These are phyloP conservation scores for Coregonus clupeaformis DNA, from an alignment of 2,113 vertebrate species.

Conservation along the genomic window DNA sequence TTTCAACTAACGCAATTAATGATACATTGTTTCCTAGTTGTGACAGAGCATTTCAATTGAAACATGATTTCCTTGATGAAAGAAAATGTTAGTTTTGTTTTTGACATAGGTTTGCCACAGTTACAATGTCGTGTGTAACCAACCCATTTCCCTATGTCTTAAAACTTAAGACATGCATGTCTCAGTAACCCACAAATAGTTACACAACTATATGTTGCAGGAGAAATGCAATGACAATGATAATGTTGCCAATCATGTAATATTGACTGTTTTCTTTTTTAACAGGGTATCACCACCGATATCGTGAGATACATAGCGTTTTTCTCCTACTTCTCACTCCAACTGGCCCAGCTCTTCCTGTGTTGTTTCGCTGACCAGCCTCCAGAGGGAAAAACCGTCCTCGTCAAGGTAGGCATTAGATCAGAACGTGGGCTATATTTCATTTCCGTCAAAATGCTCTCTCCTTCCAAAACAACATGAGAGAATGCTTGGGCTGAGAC, in stretches of 20 bases:
- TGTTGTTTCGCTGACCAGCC: constrained; percentile 81
- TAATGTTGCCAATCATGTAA: neutral
- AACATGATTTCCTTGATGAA: constrained; percentile 9
- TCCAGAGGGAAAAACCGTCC: constrained; percentile 57
- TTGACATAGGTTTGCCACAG: constrained; percentile 5
- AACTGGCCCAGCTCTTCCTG: constrained; percentile 74
- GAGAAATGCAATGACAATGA: neutral
- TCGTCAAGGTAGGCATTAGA: constrained; percentile 61
- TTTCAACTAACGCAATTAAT: constrained; percentile 50
- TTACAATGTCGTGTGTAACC: constrained; percentile 12
- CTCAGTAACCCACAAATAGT: neutral
- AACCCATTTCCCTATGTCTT: neutral
- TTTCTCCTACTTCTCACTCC: constrained; percentile 72
- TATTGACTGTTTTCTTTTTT: constrained; percentile 7
- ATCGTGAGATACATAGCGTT: constrained; percentile 65
- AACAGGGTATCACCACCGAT: constrained; percentile 72
- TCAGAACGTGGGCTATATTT: neutral
- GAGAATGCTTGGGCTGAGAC: constrained; percentile 32
- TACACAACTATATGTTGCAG: neutral
- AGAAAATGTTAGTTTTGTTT: constrained; percentile 22
- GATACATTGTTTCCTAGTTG: constrained; percentile 23
- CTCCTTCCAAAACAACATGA: constrained; percentile 20
- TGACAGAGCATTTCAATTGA: constrained; percentile 24
- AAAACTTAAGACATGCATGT: constrained; percentile 13
- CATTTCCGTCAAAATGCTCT: constrained; percentile 37